phyloP scores from a whole-genome alignment of 2,113 vertebrate genomes.

The Actenoides hombroni region DNA sequence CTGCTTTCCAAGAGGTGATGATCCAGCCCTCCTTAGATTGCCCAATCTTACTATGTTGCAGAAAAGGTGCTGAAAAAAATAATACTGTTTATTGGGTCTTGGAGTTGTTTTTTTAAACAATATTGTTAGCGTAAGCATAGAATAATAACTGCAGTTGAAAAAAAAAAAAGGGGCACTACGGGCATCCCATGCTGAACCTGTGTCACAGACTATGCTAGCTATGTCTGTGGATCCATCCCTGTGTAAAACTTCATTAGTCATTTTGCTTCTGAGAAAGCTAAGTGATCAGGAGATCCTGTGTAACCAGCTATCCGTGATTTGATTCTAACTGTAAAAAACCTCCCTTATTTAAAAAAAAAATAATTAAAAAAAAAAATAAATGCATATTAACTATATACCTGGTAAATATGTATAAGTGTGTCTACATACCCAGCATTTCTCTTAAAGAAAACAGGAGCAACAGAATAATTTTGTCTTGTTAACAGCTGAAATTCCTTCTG shows the following conservation, averaged over 20 bases:
- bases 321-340: background rate
- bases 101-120: background rate
- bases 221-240: background rate
- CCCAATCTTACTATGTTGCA: background rate
- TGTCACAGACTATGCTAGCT: background rate
- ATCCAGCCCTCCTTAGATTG: background rate
- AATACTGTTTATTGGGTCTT: background rate
- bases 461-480: background rate
- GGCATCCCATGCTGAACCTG: background rate
- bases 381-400: fast-evolving
- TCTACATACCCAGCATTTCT: background rate
- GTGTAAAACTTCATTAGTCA: background rate
- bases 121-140: background rate
- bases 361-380: background rate
- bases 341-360: background rate
- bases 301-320: background rate
- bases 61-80: background rate
- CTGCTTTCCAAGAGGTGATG: background rate
- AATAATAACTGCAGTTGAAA: background rate
- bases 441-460: background rate
- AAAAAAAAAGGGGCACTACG: background rate
- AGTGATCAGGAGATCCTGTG: background rate
- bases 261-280: background rate
- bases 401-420: fast-evolving
- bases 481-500: background rate